phyloP scores from a whole-genome alignment of 1,140 invertebrate genomes.

The Anoplolepis gracilipes region DNA sequence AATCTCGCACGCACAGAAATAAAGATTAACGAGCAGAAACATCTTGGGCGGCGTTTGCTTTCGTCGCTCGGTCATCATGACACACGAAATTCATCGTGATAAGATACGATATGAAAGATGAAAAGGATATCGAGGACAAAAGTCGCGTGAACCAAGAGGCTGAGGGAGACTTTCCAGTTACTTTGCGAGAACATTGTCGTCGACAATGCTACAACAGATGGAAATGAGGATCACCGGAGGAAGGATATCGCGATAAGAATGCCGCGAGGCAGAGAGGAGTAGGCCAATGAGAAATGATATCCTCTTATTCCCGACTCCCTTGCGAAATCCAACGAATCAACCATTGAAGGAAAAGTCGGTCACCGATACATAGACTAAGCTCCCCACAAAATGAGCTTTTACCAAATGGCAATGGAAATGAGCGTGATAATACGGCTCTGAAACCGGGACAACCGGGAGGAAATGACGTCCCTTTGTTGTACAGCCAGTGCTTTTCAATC shows the following conservation, averaged over 20 bases:
- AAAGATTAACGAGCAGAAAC: not conserved
- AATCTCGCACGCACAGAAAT: not conserved
- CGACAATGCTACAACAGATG: conserved; percentile 64
- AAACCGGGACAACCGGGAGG: conserved; percentile 53
- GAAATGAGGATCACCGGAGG: conserved; percentile 63
- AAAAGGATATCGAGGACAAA: conserved; percentile 14
- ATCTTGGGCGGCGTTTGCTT: not conserved
- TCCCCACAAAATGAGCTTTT: conserved; percentile 57
- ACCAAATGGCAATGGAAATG: conserved; percentile 48
- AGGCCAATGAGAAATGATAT: conserved; percentile 43
- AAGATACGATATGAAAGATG: conserved; percentile 7
- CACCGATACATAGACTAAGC: conserved; percentile 59
- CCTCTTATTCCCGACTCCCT: conserved; percentile 9
- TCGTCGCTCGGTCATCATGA: not conserved
- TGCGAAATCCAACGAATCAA: conserved; percentile 64
- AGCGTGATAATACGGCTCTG: conserved; percentile 3
- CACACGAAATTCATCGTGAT: conserved; percentile 16
- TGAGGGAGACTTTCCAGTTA: conserved; percentile 57
- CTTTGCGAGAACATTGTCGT: conserved; percentile 68
- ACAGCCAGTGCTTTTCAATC: conserved; percentile 45
- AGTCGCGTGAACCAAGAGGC: not conserved
- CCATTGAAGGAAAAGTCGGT: conserved; percentile 74
- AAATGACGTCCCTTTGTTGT: conserved; percentile 55
- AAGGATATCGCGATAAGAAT: conserved; percentile 70
- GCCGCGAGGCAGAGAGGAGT: conserved; percentile 8